A percentile compares a stretch with the other conserved stretches of the same genome.
Evolutionary conservation across 1,140 invertebrate species (phyloP).

Genomic region (Drosophila baimaii): DNA sequence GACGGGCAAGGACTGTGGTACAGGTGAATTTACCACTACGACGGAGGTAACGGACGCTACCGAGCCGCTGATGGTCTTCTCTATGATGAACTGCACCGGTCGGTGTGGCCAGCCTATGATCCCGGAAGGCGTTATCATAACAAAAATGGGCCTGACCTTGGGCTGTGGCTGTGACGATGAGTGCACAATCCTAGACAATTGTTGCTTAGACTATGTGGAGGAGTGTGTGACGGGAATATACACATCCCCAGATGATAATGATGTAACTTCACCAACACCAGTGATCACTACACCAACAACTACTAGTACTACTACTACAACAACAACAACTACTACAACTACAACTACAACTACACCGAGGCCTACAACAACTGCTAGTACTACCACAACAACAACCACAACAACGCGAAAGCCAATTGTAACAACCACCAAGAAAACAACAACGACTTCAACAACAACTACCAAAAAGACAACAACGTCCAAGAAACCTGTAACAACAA

Average conservation of each 20-base stretch:
- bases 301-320: slow-evolving; percentile 6
- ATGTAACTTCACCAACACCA: slow-evolving; percentile 6
- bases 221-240: slow-evolving; percentile 14
- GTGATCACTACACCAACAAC: slow-evolving; percentile 11
- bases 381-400: slow-evolving; percentile 8
- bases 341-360: not conserved
- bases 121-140: too few species aligned
- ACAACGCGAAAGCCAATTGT: not conserved
- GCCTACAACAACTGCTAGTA: slow-evolving; percentile 13
- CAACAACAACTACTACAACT: slow-evolving; percentile 13
- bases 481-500: not conserved
- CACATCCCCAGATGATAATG: not conserved
- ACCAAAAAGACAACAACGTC: slow-evolving; percentile 3
- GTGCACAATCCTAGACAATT: slow-evolving; percentile 42
- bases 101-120: slow-evolving; percentile 47
- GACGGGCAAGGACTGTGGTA: slow-evolving; percentile 63
- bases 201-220: slow-evolving; percentile 59
- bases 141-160: not conserved
- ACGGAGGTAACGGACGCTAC: slow-evolving; percentile 12
- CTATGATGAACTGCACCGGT: slow-evolving; percentile 56
- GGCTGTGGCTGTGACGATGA: slow-evolving; percentile 59
- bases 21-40: slow-evolving; percentile 33
- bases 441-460: slow-evolving; percentile 7
- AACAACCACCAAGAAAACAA: not conserved
- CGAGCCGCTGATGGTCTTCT: slow-evolving; percentile 21